A percentile compares a stretch with the other conserved stretches of the same genome.
Conservation (phyloP, 2,888 invertebrate genomes). For the Eupithecia vulgata region DNA sequence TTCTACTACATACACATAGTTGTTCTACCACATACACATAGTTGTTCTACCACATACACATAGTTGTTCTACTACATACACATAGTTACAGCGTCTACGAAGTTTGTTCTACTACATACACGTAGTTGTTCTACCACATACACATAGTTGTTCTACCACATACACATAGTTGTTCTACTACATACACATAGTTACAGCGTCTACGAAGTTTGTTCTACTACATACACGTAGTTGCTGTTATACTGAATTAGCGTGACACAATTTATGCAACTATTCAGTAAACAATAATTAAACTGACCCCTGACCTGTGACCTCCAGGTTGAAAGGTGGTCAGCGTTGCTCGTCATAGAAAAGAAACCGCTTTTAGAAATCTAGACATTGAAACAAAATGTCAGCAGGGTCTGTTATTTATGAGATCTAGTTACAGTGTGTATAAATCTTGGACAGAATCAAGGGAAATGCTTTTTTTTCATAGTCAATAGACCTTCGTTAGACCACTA, state of each 20-base stretch:
- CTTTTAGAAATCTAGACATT: not conserved
- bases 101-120: not conserved
- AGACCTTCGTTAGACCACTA: too few relatives aligned
- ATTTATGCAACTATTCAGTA: slow-evolving; percentile 14
- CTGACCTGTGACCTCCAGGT: not conserved
- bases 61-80: not conserved
- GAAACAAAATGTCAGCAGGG: not conserved
- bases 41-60: not conserved
- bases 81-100: too few relatives aligned
- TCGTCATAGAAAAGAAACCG: not conserved
- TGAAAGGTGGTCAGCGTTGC: not conserved
- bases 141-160: not conserved
- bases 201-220: not conserved
- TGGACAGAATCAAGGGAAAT: too few relatives aligned
- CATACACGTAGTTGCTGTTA: not conserved
- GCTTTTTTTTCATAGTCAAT: too few relatives aligned
- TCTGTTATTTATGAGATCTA: not conserved
- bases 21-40: not conserved
- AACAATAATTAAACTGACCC: slow-evolving; percentile 17
- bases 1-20: not conserved
- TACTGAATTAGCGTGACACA: slow-evolving; percentile 9
- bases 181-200: not conserved
- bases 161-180: not conserved
- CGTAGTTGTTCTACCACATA: not conserved
- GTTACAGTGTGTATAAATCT: too few relatives aligned